Base-by-base conservation (phyloP, 2,113 vertebrate species). In the Coturnix japonica region DNA sequence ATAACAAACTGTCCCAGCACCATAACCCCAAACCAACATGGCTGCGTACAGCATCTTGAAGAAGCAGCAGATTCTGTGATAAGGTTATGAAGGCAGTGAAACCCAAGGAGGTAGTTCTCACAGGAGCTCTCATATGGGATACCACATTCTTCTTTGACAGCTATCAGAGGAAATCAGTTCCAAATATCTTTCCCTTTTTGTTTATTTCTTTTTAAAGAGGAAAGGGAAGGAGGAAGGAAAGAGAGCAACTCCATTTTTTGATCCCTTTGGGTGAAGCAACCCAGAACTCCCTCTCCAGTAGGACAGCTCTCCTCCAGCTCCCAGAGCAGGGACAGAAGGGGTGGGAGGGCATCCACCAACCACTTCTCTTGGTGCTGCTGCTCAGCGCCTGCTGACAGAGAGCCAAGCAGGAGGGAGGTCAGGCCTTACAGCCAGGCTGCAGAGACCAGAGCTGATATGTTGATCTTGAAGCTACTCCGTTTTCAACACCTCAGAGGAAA, bases 361-460 rank as follows among this genome's bases (percentile, higher is more conserved):
- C 63, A 53, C 49, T 59, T 56, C 47, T 81, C 70, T 49, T 74
- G 74, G 51, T 22, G 18, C 78, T 91, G 70, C 79, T 75, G 61
- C 37, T 60, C 82, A 81, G 79, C 63, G 80, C 49, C 54, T 57
- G 44, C 60, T 56, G 75, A 46, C 19, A 37, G 41, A 56, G 2
- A 57, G 84, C 84, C 77, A 86, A 86, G 77, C 44, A 86, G 69
- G n/a, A 92, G 9, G 13, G 85, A 92, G 77, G 89, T 65, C 44
- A 57, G 31, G 59, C 59, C 71, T 63, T 81, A 31, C 53, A 87
- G 71, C 59, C 22, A 79, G 49, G 19, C 86, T 82, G 89, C 63
- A 72, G 39, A 49, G 31, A 66, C 51, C 71, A 37, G 22, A 49
- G 82, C 53, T 54, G 6, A 13, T 26, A 60, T 2, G 15, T 35